Percentiles rank a stretch among this genome's conserved stretches.
Evolutionary conservation across 2,888 invertebrate species (phyloP).

Genomic region (Erynnis tages): DNA sequence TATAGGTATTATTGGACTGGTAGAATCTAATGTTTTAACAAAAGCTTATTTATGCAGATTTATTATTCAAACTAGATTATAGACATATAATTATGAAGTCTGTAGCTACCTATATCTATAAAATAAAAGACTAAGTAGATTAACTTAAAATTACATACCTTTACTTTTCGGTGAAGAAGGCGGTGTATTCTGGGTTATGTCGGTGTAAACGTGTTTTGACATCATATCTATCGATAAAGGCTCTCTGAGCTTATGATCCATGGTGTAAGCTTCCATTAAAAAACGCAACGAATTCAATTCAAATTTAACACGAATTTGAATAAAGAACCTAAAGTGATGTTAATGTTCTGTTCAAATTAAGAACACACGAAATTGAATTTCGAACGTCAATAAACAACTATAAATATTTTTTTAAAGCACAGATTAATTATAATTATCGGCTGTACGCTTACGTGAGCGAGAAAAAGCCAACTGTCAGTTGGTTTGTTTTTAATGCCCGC

Average conservation of each 20-base stretch:
- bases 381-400: neutral
- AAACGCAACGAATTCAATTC: too few relatives aligned
- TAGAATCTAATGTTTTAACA: too few relatives aligned
- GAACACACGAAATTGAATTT: neutral
- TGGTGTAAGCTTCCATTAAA: constrained; percentile 49
- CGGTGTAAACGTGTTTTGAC: constrained; percentile 47
- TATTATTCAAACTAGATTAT: too few relatives aligned
- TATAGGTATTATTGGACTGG: too few relatives aligned
- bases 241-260: constrained; percentile 48
- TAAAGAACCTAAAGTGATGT: too few relatives aligned
- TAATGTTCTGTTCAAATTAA: too few relatives aligned
- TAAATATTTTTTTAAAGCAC: constrained; percentile 13
- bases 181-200: constrained; percentile 50
- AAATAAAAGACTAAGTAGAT: neutral
- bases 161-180: constrained; percentile 66
- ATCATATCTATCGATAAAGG: constrained; percentile 55
- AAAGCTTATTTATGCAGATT: too few relatives aligned
- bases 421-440: constrained; percentile 27
- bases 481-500: constrained; percentile 51
- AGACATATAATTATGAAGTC: too few relatives aligned
- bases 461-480: constrained; percentile 66
- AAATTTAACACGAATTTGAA: too few relatives aligned
- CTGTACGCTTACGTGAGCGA: constrained; percentile 38
- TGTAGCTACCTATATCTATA: too few relatives aligned
- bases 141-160: constrained; percentile 48